Base-by-base conservation (phyloP, 2,888 invertebrate genomes). In the Megaustenia siamemsis region DNA sequence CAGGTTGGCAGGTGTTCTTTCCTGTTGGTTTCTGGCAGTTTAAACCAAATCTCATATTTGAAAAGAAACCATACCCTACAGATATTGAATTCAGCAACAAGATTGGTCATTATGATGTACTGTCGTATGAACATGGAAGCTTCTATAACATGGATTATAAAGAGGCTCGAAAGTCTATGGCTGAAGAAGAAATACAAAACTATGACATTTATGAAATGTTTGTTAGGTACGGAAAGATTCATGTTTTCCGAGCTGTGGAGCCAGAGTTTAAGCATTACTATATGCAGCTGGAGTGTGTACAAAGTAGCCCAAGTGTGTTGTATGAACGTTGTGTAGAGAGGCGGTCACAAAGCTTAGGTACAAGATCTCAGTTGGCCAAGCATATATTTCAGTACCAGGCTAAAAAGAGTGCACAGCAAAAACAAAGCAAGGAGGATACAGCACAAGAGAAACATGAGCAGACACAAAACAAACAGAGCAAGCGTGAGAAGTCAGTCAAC, bases 21-120 rank as follows among this genome's bases (percentile, higher is more conserved):
- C 97, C 98, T n/a, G 96, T 98, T 88, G 97, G 97, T 35, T 99
- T 98, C 94, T 96, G 96, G 90, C 97, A 97, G 92, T 98, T 96
- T 95, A 96, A 98, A 91, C 97, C 97, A 0, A 93, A 94, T 49
- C 90, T 95, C 69, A 93, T 94, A 21, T 92, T 93, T 83, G 90
- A 93, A 60, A 89, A 91, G 80, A 91, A 90, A 69, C 92, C 92
- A 0, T 92, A 90, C 75, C 93, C 93, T 1, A 88, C 89, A 10
- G 90, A 89, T 4, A 92, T 94, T 10, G 93, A 94, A 38, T 90
- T 94, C 32, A 92, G 90, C 77, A 90, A 90, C 83, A 91, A 91
- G 69, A 89, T 96, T 49, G 98, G 98, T 0, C 96, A 96, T 93
- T 98, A 97, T 93, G 97, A 97, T 94, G 94, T 95, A 82, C 95